Evolutionary conservation across 2,888 invertebrate genomes (phyloP), one percentile per base, ranked within the genome.

Genomic region (Acanthosepion lycidas): DNA sequence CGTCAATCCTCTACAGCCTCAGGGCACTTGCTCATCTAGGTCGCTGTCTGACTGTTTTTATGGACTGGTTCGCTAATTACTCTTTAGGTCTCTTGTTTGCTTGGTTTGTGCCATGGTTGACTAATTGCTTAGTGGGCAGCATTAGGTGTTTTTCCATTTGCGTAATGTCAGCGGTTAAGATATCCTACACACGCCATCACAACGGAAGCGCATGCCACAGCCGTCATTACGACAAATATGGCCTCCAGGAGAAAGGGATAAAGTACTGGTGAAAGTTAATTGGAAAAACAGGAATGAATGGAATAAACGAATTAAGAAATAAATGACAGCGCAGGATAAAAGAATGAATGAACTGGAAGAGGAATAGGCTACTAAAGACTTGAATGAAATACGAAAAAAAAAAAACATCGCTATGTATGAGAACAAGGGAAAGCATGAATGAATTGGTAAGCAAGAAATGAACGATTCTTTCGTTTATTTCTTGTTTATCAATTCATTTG

Each of bases 181-280:
- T n/a, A 33, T 78, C 78, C 78, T 78, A 12, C n/a, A 78, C 78
- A 78, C 78, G 78, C 78, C 78, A 78, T 78, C 78, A n/a, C n/a
- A 33, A 78, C 78, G 78, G 78, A 78, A 78, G 33, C 33, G n/a
- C 78, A 78, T 78, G 78, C 78, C 78, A n/a, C 78, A 33, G 78
- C 78, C n/a, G 78, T 78, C 78, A 78, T 78, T 78, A 78, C 78
- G 33, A 78, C n/a, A 78, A 78, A 78, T 78, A 78, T 78, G 78
- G 78, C 78, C n/a, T 9, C 78, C n/a, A 78, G 78, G 15, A 78
- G 33, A 12, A 78, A 78, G 15, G n/a, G 12, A 78, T 12, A 78
- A 33, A 78, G 33, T 33, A 33, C n/a, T 78, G n/a, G 15, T 78
- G 15, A n/a, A 15, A 78, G 78, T 78, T 78, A 78, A 78, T 78